Conservation (phyloP, 1,140 invertebrate species). For the Drosophila subpulchrella region DNA sequence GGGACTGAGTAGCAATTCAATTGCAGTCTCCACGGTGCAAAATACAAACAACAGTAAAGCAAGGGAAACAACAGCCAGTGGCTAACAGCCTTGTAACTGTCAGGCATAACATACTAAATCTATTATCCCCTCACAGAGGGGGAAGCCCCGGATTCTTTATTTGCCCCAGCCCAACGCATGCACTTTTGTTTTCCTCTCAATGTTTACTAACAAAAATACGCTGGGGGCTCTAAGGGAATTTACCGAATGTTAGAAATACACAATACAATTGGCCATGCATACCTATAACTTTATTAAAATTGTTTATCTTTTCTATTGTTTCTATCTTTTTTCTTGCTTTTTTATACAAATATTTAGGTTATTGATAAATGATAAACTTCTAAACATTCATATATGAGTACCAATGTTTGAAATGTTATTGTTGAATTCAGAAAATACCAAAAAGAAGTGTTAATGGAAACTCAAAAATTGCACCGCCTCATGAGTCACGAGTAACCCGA, state of each 20-base stretch:
- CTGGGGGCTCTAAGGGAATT: background rate
- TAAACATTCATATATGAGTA: no score
- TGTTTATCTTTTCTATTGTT: no score
- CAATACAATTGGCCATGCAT: background rate
- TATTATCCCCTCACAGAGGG: constrained; percentile 59
- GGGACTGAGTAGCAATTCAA: constrained; percentile 48
- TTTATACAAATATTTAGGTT: no score
- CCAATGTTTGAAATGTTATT: no score
- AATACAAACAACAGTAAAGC: constrained; percentile 18
- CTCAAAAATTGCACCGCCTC: background rate
- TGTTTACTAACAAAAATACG: background rate
- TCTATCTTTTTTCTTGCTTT: background rate
- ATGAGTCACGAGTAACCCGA: constrained; percentile 28
- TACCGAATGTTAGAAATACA: background rate
- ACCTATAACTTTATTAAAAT: no score
- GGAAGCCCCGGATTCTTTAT: constrained; percentile 44
- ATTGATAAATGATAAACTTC: no score
- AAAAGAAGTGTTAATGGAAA: no score
- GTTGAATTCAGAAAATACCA: background rate
- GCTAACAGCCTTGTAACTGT: constrained; percentile 46
- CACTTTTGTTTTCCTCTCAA: background rate
- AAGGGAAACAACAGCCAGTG: constrained; percentile 24
- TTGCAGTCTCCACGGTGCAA: constrained; percentile 52
- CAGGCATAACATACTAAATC: constrained; percentile 65
- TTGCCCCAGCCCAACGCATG: background rate